Evolutionary conservation across 2,888 invertebrate genomes (phyloP).

Genomic region (Pollenia amentaria): DNA sequence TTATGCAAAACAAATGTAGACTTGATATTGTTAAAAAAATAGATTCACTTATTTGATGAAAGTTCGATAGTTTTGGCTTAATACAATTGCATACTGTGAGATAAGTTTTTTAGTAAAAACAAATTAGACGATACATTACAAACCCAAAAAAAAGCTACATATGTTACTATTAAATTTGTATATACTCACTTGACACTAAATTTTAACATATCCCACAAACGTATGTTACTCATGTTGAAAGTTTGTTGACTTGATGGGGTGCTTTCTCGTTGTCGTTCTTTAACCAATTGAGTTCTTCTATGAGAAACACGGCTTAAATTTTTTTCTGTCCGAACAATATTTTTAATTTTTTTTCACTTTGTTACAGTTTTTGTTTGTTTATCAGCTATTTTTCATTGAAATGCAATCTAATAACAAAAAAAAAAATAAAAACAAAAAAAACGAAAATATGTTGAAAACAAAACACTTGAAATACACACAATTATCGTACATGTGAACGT

Average conservation of each 20-base stretch:
- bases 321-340: neutral
- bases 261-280: constrained; percentile 23
- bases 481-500: neutral
- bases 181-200: constrained; percentile 81
- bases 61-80: too few relatives aligned
- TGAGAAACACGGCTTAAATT: constrained; percentile 17
- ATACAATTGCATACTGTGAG: too few relatives aligned
- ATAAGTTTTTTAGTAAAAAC: too few relatives aligned
- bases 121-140: too few relatives aligned
- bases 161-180: neutral
- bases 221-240: constrained; percentile 66
- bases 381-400: constrained; percentile 1
- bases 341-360: neutral
- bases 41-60: too few relatives aligned
- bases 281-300: neutral
- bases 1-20: too few relatives aligned
- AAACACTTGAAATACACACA: constrained; percentile 7
- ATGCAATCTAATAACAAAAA: constrained; percentile 6
- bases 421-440: constrained; percentile 5
- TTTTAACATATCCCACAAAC: constrained; percentile 80
- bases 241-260: constrained; percentile 40
- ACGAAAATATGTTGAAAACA: constrained; percentile 8
- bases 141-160: neutral
- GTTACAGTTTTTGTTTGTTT: constrained; percentile 7
- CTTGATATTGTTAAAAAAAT: too few relatives aligned